Percentiles rank a stretch among this genome's conserved stretches.
Evolutionary conservation across 64 coral and sea anemone species (phyloP).

Genomic region (Actinia tenebrosa): DNA sequence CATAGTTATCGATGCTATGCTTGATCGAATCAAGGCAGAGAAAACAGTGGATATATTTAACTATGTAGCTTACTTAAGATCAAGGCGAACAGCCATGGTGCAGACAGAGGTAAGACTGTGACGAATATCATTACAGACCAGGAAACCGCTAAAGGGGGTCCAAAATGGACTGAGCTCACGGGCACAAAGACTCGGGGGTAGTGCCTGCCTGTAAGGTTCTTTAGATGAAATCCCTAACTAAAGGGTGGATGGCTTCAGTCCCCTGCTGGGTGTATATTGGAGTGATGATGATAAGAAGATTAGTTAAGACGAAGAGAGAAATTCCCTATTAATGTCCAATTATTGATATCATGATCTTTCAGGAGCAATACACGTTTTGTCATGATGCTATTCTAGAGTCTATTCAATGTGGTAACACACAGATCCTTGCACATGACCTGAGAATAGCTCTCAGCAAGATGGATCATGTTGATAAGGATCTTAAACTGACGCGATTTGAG

Average conservation of each 20-base stretch:
- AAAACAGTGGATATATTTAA: conserved; percentile 85
- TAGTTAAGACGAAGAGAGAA: background rate
- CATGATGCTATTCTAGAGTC: conserved; percentile 90
- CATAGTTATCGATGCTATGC: conserved; percentile 73
- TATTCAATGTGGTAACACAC: conserved; percentile 95
- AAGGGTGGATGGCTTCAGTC: too few species aligned
- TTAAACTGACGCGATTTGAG: conserved; percentile 75
- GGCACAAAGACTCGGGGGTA: too few species aligned
- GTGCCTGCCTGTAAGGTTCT: too few species aligned
- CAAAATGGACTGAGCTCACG: too few species aligned
- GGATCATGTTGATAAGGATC: conserved; percentile 45
- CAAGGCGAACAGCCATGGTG: conserved; percentile 82
- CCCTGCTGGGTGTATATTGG: too few species aligned
- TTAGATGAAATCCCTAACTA: too few species aligned
- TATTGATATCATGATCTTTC: background rate
- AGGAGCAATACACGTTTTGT: conserved; percentile 97
- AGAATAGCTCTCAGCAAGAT: conserved; percentile 78
- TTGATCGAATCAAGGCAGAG: conserved; percentile 75
- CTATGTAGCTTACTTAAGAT: conserved; percentile 73
- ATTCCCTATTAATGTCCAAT: background rate
- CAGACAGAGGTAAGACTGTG: conserved; percentile 77
- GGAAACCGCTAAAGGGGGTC: too few species aligned
- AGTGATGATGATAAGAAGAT: background rate
- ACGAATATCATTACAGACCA: too few species aligned
- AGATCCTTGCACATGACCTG: conserved; percentile 89